These are phyloP conservation scores for Myotis daubentonii DNA, from an alignment of 2,797 vertebrate species.

Conservation along the genomic window DNA sequence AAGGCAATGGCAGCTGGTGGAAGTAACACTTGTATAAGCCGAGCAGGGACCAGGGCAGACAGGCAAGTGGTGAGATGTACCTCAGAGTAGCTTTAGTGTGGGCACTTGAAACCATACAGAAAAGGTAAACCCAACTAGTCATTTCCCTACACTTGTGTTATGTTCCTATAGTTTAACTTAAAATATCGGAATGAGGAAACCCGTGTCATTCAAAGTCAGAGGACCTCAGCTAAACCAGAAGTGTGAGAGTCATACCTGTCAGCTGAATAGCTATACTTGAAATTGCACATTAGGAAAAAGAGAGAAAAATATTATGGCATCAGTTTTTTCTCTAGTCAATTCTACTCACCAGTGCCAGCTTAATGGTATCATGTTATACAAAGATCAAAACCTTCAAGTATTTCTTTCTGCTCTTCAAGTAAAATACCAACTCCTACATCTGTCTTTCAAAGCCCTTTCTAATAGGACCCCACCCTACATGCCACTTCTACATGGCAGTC, in stretches of 20 bases:
- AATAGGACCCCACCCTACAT: neutral
- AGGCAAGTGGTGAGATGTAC: neutral
- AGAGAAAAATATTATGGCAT: neutral
- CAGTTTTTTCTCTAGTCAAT: neutral
- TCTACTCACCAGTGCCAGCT: neutral
- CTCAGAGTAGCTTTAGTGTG: neutral
- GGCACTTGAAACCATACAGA: neutral
- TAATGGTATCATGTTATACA: conserved; percentile 4
- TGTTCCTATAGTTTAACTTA: neutral
- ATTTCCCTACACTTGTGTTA: neutral
- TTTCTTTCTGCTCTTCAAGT: neutral
- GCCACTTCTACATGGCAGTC: neutral
- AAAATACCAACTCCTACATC: neutral
- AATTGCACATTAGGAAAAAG: neutral
- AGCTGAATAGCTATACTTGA: neutral
- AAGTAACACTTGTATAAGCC: neutral
- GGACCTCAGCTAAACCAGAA: neutral
- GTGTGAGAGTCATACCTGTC: neutral
- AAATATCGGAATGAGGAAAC: conserved; percentile 24
- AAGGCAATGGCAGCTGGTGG: neutral
- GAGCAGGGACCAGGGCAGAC: neutral
- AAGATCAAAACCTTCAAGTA: conserved; percentile 28
- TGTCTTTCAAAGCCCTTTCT: neutral
- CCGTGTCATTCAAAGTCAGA: neutral
- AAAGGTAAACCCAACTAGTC: conserved; percentile 13